Evolutionary conservation across 2,113 vertebrate genomes (phyloP), one percentile per base, ranked within the genome.

Genomic region (Labeo rohita): DNA sequence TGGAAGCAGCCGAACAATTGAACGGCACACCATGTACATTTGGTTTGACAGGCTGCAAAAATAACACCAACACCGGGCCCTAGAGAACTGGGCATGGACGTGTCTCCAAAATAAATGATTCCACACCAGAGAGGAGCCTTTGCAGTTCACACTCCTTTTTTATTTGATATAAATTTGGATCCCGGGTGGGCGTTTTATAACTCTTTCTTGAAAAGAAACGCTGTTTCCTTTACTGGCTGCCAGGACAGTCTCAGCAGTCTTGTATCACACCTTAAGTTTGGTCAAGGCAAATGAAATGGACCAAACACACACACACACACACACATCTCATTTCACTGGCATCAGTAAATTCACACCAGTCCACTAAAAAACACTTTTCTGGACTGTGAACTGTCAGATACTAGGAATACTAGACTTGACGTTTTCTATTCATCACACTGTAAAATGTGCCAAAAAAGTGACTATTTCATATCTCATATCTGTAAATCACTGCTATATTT

Each of bases 231-330:
- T 90, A 84, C 89, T 94, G 90, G 75, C 92, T 94, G 92, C 91
- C 94, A 93, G 91, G 85, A 91, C 90, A 89, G 85, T 92, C 92
- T 90, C 88, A 87, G 81, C 70, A 85, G 87, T 89, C 89, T 85
- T 90, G 91, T 91, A 92, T 93, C 88, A 89, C 91, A 95, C 91
- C 92, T 95, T 91, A 21, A 94, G 93, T 90, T 91, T 91, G 93
- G 92, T 95, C 95, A 95, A 94, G 94, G 92, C 90, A 93, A 93
- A 93, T 94, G 95, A 94, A 96, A 95, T 96, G 95, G 94, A 96
- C 95, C 36, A 21, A 9, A 15, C 56, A 56, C 16, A 96, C 95
- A 92, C 92, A 90, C 84, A 86, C 84, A 85, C 18, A 52, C 50
- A 77, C 75, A 36, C 13, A 18, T 85, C 87, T 85, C 65, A 79